Conservation (phyloP, 2,113 vertebrate genomes). For the Entomyzon cyanotis region DNA sequence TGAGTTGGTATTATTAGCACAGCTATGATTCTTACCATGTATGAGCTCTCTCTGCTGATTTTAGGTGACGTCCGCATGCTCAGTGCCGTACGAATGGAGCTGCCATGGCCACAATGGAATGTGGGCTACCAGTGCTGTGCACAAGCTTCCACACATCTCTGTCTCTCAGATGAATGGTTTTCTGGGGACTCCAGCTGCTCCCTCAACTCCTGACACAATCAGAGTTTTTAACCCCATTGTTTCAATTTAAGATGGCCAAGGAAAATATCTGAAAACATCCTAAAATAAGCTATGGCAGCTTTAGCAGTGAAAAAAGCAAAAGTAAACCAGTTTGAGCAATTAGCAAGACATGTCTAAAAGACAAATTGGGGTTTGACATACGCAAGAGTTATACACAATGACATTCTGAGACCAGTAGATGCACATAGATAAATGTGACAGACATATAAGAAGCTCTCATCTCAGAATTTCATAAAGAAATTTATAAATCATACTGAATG, state of each 20-base stretch:
- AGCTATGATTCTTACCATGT: not conserved
- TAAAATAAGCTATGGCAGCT: not conserved
- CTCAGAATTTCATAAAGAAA: not conserved
- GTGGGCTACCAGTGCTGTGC: accelerated
- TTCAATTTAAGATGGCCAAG: not conserved
- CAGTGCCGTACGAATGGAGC: not conserved
- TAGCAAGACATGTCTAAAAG: not conserved
- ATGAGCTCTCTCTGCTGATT: not conserved
- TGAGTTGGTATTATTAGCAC: not conserved
- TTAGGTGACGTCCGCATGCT: not conserved
- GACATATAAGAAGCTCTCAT: not conserved
- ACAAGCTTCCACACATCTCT: not conserved
- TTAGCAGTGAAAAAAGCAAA: not conserved
- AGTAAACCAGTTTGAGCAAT: not conserved
- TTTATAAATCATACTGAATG: not conserved
- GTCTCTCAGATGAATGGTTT: not conserved
- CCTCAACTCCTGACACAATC: not conserved
- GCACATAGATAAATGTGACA: not conserved
- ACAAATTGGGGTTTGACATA: not conserved
- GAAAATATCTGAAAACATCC: not conserved
- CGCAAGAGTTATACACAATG: not conserved
- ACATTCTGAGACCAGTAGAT: not conserved
- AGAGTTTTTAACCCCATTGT: not conserved
- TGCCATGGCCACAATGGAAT: not conserved
- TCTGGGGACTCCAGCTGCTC: not conserved